Percentiles rank a stretch among this genome's conserved stretches.
Conservation (phyloP, 2,888 invertebrate genomes). For the Adelphocoris suturalis region DNA sequence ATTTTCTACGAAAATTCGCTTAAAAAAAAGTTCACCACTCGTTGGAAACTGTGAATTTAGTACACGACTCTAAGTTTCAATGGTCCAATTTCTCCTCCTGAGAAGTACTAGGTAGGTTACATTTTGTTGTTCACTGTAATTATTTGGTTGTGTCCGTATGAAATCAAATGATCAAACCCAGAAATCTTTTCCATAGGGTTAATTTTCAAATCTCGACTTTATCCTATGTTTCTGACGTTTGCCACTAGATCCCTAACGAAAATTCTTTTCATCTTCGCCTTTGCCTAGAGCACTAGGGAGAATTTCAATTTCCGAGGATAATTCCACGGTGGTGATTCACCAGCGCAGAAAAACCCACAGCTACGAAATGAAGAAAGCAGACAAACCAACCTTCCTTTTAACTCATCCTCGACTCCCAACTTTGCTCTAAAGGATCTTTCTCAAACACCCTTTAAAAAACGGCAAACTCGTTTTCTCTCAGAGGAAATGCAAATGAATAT, state of each 20-base stretch:
- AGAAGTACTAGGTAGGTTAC: too few species aligned
- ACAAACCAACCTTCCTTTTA: neutral
- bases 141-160: too few species aligned
- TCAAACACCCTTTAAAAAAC: conserved; percentile 2
- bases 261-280: conserved; percentile 1
- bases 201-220: too few species aligned
- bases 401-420: neutral
- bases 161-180: too few species aligned
- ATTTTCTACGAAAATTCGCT: too few species aligned
- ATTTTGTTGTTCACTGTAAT: too few species aligned
- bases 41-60: too few species aligned
- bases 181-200: too few species aligned
- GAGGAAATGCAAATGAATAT: conserved; percentile 64
- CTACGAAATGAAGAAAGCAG: conserved; percentile 17
- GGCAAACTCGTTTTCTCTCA: conserved; percentile 46
- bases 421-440: conserved; percentile 34
- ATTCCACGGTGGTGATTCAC: neutral
- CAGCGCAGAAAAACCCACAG: neutral
- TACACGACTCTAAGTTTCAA: too few species aligned
- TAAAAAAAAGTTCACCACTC: too few species aligned
- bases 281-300: neutral
- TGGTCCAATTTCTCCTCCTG: too few species aligned
- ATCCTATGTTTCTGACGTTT: too few species aligned
- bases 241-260: neutral
- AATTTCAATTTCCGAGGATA: neutral